Percentiles rank a stretch among this genome's conserved stretches.
These are phyloP conservation scores for Gastrophysa polygoni DNA, from an alignment of 2,888 invertebrate genomes.

Conservation along the genomic window DNA sequence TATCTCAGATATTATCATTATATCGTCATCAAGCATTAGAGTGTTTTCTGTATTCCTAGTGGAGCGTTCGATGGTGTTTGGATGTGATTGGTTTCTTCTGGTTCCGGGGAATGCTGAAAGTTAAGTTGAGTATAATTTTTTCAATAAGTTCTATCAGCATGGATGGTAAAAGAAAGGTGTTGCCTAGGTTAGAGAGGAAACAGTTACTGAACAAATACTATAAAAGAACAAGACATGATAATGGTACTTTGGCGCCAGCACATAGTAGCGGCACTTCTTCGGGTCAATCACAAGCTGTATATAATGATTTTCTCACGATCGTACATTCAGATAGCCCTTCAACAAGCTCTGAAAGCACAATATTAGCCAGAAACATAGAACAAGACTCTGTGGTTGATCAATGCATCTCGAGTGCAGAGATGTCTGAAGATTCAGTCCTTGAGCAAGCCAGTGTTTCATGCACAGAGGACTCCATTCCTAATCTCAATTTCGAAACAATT, in stretches of 20 bases:
- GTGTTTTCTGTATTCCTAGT: no score
- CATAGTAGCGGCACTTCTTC: background rate
- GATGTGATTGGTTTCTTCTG: background rate
- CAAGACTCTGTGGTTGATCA: slow-evolving; percentile 5
- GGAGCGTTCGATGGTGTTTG: no score
- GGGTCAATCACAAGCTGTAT: background rate
- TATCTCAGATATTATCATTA: no score
- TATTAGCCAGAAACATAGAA: slow-evolving; percentile 15
- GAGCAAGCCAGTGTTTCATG: slow-evolving; percentile 3
- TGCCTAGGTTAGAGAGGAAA: slow-evolving; percentile 1
- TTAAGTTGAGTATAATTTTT: slow-evolving; percentile 2
- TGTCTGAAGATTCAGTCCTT: slow-evolving; percentile 9
- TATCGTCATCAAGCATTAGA: no score
- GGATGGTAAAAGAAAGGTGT: slow-evolving; percentile 7
- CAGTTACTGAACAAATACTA: slow-evolving; percentile 12
- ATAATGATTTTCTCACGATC: background rate
- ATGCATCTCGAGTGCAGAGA: slow-evolving; percentile 2
- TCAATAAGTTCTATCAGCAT: background rate
- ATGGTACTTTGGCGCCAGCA: slow-evolving; percentile 3
- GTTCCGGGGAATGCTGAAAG: background rate
- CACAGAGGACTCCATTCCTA: slow-evolving; percentile 7
- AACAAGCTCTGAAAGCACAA: slow-evolving; percentile 3
- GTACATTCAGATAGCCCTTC: background rate
- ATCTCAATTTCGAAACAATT: slow-evolving; percentile 5
- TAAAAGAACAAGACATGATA: slow-evolving; percentile 12